Conservation (phyloP, 2,797 vertebrate genomes). For the Diceros bicornis region DNA sequence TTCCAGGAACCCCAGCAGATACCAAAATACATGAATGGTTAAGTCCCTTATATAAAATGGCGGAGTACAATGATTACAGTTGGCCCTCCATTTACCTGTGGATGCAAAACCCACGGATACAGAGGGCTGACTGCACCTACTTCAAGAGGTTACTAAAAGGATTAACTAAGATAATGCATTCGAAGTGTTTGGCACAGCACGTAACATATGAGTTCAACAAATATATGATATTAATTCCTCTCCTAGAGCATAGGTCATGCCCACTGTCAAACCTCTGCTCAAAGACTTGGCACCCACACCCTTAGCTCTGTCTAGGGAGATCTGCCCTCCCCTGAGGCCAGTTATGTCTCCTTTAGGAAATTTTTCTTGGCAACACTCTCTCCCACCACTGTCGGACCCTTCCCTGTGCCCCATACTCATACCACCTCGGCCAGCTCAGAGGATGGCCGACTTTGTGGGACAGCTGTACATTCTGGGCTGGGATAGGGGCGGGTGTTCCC, state of each 20-base stretch:
- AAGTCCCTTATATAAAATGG: no score
- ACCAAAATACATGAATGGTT: no score
- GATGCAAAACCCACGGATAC: no score
- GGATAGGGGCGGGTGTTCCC: not conserved
- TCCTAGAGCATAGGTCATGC: not conserved
- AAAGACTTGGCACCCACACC: not conserved
- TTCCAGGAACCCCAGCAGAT: no score
- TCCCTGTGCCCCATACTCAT: not conserved
- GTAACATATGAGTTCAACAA: constrained; percentile 45
- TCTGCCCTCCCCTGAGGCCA: not conserved
- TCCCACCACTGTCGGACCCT: not conserved
- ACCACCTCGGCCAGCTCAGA: not conserved
- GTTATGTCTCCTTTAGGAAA: constrained; percentile 40
- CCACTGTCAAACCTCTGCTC: constrained; percentile 25
- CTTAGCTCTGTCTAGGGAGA: constrained; percentile 4
- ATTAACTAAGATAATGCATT: constrained; percentile 39
- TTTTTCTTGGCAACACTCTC: constrained; percentile 4
- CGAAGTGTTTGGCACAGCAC: not conserved
- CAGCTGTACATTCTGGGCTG: not conserved
- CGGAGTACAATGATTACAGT: no score
- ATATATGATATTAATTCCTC: constrained; percentile 41
- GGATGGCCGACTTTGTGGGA: not conserved
- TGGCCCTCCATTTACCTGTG: no score
- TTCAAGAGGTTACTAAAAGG: constrained; percentile 51
- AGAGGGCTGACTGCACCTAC: not conserved